A percentile compares a stretch with the other conserved stretches of the same genome.
These are phyloP conservation scores for Xylocopa sonorina DNA, from an alignment of 1,140 invertebrate genomes.

Conservation along the genomic window DNA sequence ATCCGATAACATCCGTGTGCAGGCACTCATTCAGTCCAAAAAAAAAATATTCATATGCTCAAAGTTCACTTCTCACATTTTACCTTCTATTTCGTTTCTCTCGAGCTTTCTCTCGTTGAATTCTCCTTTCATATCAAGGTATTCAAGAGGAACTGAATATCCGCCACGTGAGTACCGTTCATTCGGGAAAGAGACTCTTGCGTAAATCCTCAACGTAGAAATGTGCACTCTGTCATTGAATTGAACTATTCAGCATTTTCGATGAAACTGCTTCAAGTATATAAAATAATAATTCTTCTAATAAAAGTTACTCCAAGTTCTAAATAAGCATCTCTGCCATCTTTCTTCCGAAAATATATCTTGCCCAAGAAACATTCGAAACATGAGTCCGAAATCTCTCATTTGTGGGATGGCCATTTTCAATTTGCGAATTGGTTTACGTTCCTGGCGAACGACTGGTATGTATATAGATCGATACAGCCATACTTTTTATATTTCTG, in stretches of 20 bases:
- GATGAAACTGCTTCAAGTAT: neutral
- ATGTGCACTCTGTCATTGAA: slow-evolving; percentile 12
- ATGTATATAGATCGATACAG: too few relatives aligned
- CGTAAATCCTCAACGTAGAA: slow-evolving; percentile 32
- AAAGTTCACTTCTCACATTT: slow-evolving; percentile 30
- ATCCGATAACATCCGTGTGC: neutral
- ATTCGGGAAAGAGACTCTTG: slow-evolving; percentile 38
- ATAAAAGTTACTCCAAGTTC: too few relatives aligned
- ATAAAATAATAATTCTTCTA: too few relatives aligned
- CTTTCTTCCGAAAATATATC: too few relatives aligned
- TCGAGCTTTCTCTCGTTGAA: slow-evolving; percentile 29
- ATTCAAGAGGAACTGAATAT: slow-evolving; percentile 57
- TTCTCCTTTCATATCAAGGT: slow-evolving; percentile 44
- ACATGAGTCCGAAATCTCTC: too few relatives aligned
- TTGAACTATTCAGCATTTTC: neutral
- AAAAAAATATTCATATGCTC: slow-evolving; percentile 14
- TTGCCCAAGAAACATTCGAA: too few relatives aligned
- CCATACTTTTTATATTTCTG: too few relatives aligned
- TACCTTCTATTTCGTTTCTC: slow-evolving; percentile 16
- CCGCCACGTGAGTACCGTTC: slow-evolving; percentile 38
- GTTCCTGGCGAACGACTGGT: too few relatives aligned
- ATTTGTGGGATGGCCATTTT: too few relatives aligned
- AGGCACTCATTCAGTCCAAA: neutral
- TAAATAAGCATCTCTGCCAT: too few relatives aligned
- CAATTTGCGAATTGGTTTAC: too few relatives aligned